phyloP scores from a whole-genome alignment of 2,888 invertebrate genomes.

The Sepiola atlantica region DNA sequence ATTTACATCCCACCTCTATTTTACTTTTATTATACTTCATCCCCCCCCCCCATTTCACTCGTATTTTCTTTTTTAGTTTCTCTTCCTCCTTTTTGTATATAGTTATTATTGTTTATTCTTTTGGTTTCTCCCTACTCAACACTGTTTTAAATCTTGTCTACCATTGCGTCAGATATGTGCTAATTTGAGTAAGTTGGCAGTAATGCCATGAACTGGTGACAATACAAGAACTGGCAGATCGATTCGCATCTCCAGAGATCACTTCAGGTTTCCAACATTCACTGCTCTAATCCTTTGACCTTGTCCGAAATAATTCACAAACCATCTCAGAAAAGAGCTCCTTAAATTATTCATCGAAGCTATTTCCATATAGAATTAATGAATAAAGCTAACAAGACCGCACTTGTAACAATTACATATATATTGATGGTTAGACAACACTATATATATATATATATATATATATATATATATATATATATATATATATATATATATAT shows the following conservation, averaged over 20 bases:
- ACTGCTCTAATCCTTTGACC: background rate
- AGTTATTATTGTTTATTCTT: background rate
- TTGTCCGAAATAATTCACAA: background rate
- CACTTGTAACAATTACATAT: background rate
- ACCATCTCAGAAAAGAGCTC: background rate
- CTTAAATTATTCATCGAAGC: background rate
- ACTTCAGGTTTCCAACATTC: background rate
- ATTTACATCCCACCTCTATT: too few species aligned
- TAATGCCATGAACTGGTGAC: background rate
- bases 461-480: too few species aligned
- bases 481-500: too few species aligned
- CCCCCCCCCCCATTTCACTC: too few species aligned
- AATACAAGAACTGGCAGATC: background rate
- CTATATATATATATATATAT: background rate
- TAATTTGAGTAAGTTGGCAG: background rate
- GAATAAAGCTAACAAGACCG: background rate
- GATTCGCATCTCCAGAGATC: background rate
- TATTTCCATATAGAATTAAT: background rate
- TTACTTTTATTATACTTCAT: too few species aligned
- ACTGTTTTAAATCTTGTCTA: background rate
- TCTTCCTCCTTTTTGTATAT: too few species aligned
- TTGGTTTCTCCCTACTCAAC: background rate
- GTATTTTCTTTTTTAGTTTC: background rate
- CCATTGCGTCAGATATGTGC: background rate
- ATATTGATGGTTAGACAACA: background rate